Evolutionary conservation across 2,888 invertebrate species (phyloP), one percentile per base, ranked within the genome.

Genomic region (Ectobius pallidus): DNA sequence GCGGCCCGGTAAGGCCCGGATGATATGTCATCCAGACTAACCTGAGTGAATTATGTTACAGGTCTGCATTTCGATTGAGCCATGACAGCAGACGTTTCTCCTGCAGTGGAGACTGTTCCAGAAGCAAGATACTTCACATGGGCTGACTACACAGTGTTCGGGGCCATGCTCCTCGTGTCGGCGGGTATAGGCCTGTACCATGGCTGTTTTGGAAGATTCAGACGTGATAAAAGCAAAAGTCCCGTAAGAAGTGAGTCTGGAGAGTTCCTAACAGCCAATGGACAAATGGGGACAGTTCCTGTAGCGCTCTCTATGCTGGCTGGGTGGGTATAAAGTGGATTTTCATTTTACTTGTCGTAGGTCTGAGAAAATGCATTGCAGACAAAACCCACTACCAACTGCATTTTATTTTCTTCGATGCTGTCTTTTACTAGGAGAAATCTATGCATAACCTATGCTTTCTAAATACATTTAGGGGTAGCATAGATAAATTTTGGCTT

Each of bases 271-370:
- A 80, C 83, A 72, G 85, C 82, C 3, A 81, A 81, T 58, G 79
- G 83, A 16, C 78, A 81, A 63, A 80, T 85, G 80, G 79, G 81
- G 2, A 81, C 83, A 0, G 77, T 86, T 52, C 86, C 86, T 0
- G 85, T 86, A 9, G 83, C 86, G 7, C 79, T 86, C 76, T 85
- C 85, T 0, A 81, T 86, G 75, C 80, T 85, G 72, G 85, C 85
- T 49, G 82, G 81, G 82, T 81, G 76, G 74, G 72, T 69, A 6
- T 1, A 25, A 20, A 58, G n/a, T n/a, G n/a, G n/a, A n/a, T n/a
- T n/a, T n/a, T n/a, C n/a, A n/a, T n/a, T n/a, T n/a, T 20, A 61
- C 39, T 18, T 67, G 1, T 67, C 20, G 42, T 67, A 2, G 27
- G 16, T 4, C 25, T 32, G 67, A 39, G n/a, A 63, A n/a, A n/a